These are phyloP conservation scores for Pungitius pungitius DNA, from an alignment of 2,113 vertebrate species.

Conservation along the genomic window DNA sequence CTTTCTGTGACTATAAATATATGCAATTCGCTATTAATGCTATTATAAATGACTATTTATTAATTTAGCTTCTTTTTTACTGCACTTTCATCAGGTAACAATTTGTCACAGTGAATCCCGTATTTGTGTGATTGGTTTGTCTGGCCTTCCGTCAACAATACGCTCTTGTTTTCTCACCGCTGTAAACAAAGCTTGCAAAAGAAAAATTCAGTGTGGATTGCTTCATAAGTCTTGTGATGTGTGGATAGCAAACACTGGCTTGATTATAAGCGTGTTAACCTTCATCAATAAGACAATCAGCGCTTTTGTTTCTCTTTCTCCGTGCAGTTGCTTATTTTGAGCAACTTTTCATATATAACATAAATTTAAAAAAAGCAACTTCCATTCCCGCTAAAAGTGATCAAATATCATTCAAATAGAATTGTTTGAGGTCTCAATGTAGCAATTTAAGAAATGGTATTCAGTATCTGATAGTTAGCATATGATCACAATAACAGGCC, in stretches of 20 bases:
- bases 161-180: neutral
- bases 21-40: neutral
- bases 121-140: conserved; percentile 13
- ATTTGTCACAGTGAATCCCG: neutral
- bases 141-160: neutral
- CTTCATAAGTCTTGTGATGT: neutral
- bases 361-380: neutral
- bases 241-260: neutral
- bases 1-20: neutral
- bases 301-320: neutral
- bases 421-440: neutral
- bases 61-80: neutral
- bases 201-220: neutral
- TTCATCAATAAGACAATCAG: neutral
- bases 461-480: neutral
- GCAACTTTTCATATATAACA: neutral
- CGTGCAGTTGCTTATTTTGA: neutral
- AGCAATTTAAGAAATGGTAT: neutral
- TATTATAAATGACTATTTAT: neutral
- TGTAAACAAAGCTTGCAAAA: conserved; percentile 11
- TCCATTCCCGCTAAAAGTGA: neutral
- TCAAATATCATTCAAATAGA: neutral
- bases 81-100: conserved; percentile 6
- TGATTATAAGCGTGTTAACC: neutral
- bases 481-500: neutral